Evolutionary conservation across 2,797 vertebrate genomes (phyloP).

Genomic region (Buceros bicornis): DNA sequence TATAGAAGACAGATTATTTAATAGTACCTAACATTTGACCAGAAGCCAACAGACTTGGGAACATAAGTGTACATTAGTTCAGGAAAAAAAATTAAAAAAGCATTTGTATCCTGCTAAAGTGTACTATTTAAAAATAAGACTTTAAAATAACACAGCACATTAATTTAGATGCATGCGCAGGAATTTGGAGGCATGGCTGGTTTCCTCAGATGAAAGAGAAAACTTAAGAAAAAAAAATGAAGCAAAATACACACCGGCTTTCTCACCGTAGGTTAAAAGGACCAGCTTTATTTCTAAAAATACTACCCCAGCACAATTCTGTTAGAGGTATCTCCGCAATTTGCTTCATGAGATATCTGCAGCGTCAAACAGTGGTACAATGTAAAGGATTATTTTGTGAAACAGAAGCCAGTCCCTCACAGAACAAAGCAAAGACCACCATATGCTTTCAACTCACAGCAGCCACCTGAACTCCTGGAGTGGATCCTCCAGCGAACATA

Average conservation of each 20-base stretch:
- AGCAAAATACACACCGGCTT: background rate
- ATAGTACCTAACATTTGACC: background rate
- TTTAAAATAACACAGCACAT: background rate
- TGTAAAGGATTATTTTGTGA: background rate
- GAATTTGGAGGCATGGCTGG: background rate
- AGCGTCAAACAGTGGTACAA: background rate
- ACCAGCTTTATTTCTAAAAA: conserved; percentile 18
- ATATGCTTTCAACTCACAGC: background rate
- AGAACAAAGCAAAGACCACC: background rate
- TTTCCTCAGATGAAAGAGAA: conserved; percentile 7
- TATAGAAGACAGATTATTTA: background rate
- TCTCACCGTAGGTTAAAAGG: conserved; percentile 7
- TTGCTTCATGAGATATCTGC: background rate
- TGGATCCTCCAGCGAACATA: background rate
- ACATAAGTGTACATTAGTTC: background rate
- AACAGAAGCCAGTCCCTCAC: background rate
- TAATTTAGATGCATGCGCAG: background rate
- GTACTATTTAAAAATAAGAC: background rate
- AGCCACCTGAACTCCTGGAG: background rate
- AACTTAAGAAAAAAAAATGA: background rate
- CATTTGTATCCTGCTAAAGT: background rate
- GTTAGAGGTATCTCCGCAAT: background rate
- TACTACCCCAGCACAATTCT: background rate
- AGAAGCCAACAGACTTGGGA: background rate
- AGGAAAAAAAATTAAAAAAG: background rate